Base-by-base conservation (phyloP, 2,888 invertebrate species). In the Drosophila recens region DNA sequence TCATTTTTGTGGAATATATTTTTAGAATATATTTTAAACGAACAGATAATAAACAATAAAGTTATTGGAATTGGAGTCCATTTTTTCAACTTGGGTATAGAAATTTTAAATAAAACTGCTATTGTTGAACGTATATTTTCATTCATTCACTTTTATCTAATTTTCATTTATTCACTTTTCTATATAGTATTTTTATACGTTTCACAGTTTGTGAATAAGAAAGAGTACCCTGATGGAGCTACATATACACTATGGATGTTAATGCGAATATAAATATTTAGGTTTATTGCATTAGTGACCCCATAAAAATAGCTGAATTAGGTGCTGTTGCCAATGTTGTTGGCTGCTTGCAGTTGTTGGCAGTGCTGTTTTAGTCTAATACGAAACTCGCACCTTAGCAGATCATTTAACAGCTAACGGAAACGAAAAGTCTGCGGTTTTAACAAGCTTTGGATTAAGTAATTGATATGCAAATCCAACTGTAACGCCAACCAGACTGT, bases 391-490 rank as follows among this genome's bases (percentile, higher is more conserved):
- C 27, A 54, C 51, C 53, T 62, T 33, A 56, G 42, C 34, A 4
- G 38, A 52, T 46, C 34, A 30, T 17, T 67, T 42, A 46, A 42
- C 30, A 34, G 38, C 59, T 30, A 61, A 53, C 62, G 67, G 80
- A 65, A 68, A 70, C 48, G 34, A 51, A 48, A 51, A 30, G 46
- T 23, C 20, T 33, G 67, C 43, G 68, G 64, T 30, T 43, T 10
- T 23, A 52, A 43, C 59, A 38, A 74, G 36, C 64, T 46, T 30
- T 30, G 54, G 69, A 72, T 80, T 54, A 59, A 67, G 89, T 77
- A 88, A 88, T 83, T 83, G 81, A 80, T 84, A 83, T 87, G 84
- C 82, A 80, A 72, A 71, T 51, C 59, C 57, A 66, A 72, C 45
- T 65, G 65, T 64, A 72, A 70, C 40, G 65, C 64, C 61, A 56